Conservation (phyloP, 1,140 invertebrate genomes). For the Drosophila bifasciata region DNA sequence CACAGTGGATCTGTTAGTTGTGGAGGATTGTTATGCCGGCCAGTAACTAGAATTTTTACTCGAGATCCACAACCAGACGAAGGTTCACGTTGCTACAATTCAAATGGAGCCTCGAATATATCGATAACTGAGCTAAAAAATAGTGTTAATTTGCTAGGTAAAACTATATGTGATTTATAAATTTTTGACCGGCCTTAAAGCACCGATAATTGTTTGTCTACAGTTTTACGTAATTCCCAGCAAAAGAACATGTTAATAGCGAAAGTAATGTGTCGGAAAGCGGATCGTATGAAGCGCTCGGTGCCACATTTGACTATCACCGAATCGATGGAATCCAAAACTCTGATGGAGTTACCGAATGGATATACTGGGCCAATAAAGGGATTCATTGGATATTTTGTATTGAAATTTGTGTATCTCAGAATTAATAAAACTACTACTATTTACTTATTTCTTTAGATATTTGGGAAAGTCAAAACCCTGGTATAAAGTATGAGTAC, state of each 20-base stretch:
- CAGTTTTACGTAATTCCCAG: conserved; percentile 90
- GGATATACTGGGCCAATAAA: conserved; percentile 89
- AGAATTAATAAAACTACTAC: background rate
- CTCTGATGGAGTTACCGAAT: conserved; percentile 78
- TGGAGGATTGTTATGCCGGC: conserved; percentile 86
- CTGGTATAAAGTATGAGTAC: conserved; percentile 95
- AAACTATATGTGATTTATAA: conserved; percentile 72
- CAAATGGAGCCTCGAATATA: conserved; percentile 93
- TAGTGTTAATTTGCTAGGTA: conserved; percentile 95
- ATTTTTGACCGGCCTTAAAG: background rate
- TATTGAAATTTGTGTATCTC: conserved; percentile 67
- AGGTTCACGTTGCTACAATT: conserved; percentile 92
- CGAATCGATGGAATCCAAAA: conserved; percentile 85
- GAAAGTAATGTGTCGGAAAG: conserved; percentile 89
- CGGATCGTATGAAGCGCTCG: conserved; percentile 90
- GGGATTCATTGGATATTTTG: conserved; percentile 92
- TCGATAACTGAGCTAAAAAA: conserved; percentile 94
- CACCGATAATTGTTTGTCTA: background rate
- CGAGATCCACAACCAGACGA: conserved; percentile 87
- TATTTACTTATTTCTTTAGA: conserved; percentile 84
- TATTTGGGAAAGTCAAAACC: conserved; percentile 91
- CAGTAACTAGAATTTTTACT: conserved; percentile 93
- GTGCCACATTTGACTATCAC: conserved; percentile 91
- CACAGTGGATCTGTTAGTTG: conserved; percentile 81
- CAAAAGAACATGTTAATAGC: conserved; percentile 92